Evolutionary conservation across 2,113 vertebrate genomes (phyloP).

Genomic region (Opisthocomus hoazin): DNA sequence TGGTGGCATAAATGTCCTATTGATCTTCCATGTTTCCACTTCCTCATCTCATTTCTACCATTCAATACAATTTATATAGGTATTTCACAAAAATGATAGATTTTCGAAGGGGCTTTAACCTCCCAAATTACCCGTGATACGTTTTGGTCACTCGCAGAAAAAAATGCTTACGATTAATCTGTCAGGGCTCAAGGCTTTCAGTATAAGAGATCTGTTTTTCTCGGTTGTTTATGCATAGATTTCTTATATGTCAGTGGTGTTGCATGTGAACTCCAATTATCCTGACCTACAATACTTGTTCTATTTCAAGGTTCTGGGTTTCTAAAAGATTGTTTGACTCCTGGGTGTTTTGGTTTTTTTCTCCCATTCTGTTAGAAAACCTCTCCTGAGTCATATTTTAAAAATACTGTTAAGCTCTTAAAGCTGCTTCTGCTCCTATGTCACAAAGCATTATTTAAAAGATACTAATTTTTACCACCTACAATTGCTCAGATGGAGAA

Average conservation of each 20-base stretch:
- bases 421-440: conserved; percentile 19
- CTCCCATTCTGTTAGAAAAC: not conserved
- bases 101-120: not conserved
- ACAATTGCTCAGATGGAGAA: conserved; percentile 28
- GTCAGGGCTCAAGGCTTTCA: not conserved
- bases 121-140: not conserved
- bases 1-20: not conserved
- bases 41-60: conserved; percentile 2
- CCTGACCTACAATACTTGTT: conserved; percentile 46
- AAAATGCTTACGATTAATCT: not conserved
- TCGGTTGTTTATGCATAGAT: not conserved
- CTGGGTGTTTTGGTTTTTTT: not conserved
- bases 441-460: conserved; percentile 48
- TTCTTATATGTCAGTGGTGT: not conserved
- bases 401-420: conserved; percentile 25
- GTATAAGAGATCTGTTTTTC: not conserved
- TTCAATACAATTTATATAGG: not conserved
- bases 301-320: conserved; percentile 43
- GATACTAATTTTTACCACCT: conserved; percentile 34
- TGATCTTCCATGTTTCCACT: not conserved
- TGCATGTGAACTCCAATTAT: conserved; percentile 31
- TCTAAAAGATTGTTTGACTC: conserved; percentile 17
- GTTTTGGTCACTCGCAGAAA: not conserved
- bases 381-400: conserved; percentile 33
- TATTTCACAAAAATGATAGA: not conserved